phyloP scores from a whole-genome alignment of 2,797 vertebrate species.

The Rachycentron canadum region DNA sequence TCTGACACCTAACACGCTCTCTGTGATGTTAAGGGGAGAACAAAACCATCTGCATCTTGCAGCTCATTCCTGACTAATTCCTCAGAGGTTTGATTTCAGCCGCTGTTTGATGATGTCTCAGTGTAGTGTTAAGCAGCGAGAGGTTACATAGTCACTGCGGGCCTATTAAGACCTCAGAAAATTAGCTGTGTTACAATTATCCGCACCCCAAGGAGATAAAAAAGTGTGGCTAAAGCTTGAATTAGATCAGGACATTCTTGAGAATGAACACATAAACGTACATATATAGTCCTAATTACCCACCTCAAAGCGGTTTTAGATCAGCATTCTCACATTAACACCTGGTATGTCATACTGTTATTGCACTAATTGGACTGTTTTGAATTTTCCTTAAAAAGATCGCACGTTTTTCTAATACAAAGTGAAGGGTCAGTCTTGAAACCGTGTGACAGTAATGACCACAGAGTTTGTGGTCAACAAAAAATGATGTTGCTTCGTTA shows the following conservation, averaged over 20 bases:
- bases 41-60: slow-evolving; percentile 26
- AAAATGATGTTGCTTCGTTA: neutral
- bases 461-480: neutral
- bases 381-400: neutral
- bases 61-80: slow-evolving; percentile 49
- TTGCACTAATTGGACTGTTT: slow-evolving; percentile 48
- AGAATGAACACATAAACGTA: slow-evolving; percentile 63
- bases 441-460: neutral
- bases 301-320: slow-evolving; percentile 30
- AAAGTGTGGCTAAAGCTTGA: slow-evolving; percentile 70
- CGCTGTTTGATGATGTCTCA: slow-evolving; percentile 62
- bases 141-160: slow-evolving; percentile 65
- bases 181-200: slow-evolving; percentile 80
- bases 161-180: slow-evolving; percentile 77
- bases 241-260: slow-evolving; percentile 74
- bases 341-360: slow-evolving; percentile 13
- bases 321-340: slow-evolving; percentile 38
- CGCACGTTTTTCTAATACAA: neutral
- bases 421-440: neutral
- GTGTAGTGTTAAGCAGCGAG: slow-evolving; percentile 63
- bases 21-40: neutral
- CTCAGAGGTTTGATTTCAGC: slow-evolving; percentile 62
- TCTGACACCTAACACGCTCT: neutral
- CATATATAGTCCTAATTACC: slow-evolving; percentile 68
- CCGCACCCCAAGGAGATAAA: slow-evolving; percentile 55